A percentile compares a stretch with the other conserved stretches of the same genome.
phyloP scores from a whole-genome alignment of 1,140 invertebrate species.

The Drosophila takahashii region DNA sequence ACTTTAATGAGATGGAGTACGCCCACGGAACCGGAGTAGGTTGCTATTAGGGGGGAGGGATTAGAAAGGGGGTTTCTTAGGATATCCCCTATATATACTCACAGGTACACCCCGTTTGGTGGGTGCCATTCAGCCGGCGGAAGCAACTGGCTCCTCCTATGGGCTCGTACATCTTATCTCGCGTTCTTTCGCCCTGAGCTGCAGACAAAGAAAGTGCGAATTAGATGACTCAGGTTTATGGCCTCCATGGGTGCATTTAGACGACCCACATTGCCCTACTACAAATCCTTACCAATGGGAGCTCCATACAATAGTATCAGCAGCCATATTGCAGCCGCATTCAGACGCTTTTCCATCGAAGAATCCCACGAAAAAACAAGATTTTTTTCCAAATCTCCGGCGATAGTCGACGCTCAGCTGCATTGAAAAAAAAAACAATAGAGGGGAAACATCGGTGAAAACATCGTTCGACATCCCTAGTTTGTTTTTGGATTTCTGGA shows the following conservation, averaged over 20 bases:
- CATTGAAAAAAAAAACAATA: too few relatives aligned
- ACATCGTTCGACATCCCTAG: too few relatives aligned
- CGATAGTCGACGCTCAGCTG: too few relatives aligned
- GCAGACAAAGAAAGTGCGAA: slow-evolving; percentile 4
- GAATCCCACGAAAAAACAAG: not conserved
- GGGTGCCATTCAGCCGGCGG: slow-evolving; percentile 94
- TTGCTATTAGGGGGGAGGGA: slow-evolving; percentile 84
- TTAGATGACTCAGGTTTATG: slow-evolving; percentile 50
- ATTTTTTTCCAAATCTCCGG: too few relatives aligned
- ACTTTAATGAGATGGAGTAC: slow-evolving; percentile 91
- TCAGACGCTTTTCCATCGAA: slow-evolving; percentile 51
- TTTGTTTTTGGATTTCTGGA: too few relatives aligned
- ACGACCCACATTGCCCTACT: not conserved
- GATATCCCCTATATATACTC: slow-evolving; percentile 84
- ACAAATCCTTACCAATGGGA: slow-evolving; percentile 30
- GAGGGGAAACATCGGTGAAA: too few relatives aligned
- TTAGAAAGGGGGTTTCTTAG: not conserved
- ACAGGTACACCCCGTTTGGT: slow-evolving; percentile 96
- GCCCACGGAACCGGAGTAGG: slow-evolving; percentile 91
- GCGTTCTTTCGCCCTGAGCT: slow-evolving; percentile 86
- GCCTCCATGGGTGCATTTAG: slow-evolving; percentile 2
- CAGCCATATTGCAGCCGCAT: slow-evolving; percentile 59
- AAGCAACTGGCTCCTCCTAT: slow-evolving; percentile 93
- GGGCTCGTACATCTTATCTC: slow-evolving; percentile 92
- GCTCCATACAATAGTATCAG: slow-evolving; percentile 46